Percentiles rank a stretch among this genome's conserved stretches.
Evolutionary conservation across 2,888 invertebrate species (phyloP).

Genomic region (Caenorhabditis afra): DNA sequence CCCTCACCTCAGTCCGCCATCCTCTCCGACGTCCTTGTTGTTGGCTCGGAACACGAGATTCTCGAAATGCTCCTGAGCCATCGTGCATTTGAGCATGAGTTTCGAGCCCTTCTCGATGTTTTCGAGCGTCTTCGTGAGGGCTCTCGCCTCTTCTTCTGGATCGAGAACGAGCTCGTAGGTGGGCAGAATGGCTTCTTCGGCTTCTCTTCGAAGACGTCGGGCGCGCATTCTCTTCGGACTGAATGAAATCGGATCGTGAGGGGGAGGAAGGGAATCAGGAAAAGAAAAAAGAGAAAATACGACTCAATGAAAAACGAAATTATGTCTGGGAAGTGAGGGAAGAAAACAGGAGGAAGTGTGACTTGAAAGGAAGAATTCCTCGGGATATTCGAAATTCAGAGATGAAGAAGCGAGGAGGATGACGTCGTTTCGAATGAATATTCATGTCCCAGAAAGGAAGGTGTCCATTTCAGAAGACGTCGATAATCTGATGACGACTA

Average conservation of each 20-base stretch:
- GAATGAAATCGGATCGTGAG: neutral
- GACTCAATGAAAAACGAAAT: conserved; percentile 12
- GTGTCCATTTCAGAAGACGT: conserved; percentile 9
- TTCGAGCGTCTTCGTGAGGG: conserved; percentile 42
- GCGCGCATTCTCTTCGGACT: conserved; percentile 33
- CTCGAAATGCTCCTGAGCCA: conserved; percentile 53
- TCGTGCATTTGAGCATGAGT: conserved; percentile 55
- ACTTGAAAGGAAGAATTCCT: neutral
- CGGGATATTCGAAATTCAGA: neutral
- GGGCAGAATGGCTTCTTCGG: conserved; percentile 31
- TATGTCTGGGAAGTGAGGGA: neutral
- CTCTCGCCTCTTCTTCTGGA: conserved; percentile 50
- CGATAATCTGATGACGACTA: conserved; percentile 14
- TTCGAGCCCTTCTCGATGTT: conserved; percentile 54
- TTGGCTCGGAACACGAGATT: conserved; percentile 41
- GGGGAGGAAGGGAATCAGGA: no score
- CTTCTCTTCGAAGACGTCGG: conserved; percentile 34
- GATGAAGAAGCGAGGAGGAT: neutral
- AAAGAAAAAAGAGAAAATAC: neutral
- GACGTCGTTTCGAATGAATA: conserved; percentile 40
- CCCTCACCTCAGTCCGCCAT: conserved; percentile 38
- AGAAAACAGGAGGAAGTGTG: neutral
- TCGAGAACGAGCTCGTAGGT: conserved; percentile 48
- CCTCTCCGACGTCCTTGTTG: conserved; percentile 25
- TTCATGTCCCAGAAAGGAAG: conserved; percentile 8